phyloP scores from a whole-genome alignment of 2,888 invertebrate species.

The Mimas tiliae region DNA sequence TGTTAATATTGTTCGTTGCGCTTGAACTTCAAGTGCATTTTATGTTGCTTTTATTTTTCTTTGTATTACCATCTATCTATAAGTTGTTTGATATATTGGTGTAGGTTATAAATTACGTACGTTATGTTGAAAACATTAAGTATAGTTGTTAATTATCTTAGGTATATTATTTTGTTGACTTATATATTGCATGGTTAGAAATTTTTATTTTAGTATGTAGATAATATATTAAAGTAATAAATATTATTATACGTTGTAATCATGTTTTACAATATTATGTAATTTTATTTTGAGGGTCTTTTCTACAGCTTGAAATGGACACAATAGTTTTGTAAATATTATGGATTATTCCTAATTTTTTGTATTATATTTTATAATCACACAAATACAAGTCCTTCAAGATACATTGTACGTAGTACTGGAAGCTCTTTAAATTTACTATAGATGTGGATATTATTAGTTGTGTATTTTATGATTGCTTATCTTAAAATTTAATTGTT shows the following conservation, averaged over 20 bases:
- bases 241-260: neutral
- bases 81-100: constrained; percentile 8
- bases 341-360: neutral
- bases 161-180: constrained; percentile 7
- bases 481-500: constrained; percentile 16
- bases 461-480: neutral
- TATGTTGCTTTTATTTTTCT: constrained; percentile 6
- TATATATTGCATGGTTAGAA: constrained; percentile 35
- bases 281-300: constrained; percentile 10
- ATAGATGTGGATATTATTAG: neutral
- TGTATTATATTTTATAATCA: neutral
- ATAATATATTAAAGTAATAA: constrained; percentile 22
- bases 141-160: neutral
- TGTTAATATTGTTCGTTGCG: neutral
- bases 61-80: constrained; percentile 15
- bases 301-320: neutral
- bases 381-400: neutral
- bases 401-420: neutral
- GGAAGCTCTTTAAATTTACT: neutral
- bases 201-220: constrained; percentile 28
- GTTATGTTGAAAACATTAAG: neutral
- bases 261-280: neutral
- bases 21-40: constrained; percentile 7
- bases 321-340: neutral
- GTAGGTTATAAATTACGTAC: constrained; percentile 2